phyloP scores from a whole-genome alignment of 2,797 vertebrate species.

The Okamejei kenojei region DNA sequence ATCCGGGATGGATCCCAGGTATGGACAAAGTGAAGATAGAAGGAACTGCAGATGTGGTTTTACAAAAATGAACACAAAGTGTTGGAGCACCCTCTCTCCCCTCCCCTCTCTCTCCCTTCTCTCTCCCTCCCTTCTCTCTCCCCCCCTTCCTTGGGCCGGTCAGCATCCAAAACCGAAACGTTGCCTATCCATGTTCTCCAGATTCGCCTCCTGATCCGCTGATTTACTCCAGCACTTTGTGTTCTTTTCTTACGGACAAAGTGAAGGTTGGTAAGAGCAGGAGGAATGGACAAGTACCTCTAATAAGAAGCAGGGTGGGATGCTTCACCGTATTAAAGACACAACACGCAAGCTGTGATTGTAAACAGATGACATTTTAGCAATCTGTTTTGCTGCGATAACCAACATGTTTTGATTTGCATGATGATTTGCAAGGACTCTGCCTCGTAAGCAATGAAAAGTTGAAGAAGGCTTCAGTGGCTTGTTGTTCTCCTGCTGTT shows the following conservation, averaged over 20 bases:
- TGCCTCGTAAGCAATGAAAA: background rate
- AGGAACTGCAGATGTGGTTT: too few species aligned
- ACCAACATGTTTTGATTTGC: too few species aligned
- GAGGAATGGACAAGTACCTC: background rate
- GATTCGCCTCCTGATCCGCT: too few species aligned
- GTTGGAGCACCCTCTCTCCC: too few species aligned
- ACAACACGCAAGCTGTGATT: background rate
- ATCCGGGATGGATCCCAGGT: background rate
- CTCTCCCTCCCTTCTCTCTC: too few species aligned
- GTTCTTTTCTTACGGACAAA: background rate
- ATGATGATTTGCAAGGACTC: background rate
- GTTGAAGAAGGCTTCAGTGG: background rate
- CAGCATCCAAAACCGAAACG: too few species aligned
- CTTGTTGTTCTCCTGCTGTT: background rate
- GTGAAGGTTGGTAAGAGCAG: background rate
- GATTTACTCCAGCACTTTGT: too few species aligned
- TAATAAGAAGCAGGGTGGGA: background rate
- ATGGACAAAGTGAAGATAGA: background rate
- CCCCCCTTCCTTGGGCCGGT: too few species aligned
- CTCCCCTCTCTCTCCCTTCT: too few species aligned
- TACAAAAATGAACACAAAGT: too few species aligned
- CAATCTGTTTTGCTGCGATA: background rate
- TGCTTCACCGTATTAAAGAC: background rate
- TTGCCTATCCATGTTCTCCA: too few species aligned
- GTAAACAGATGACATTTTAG: background rate